Evolutionary conservation across 1,140 invertebrate genomes (phyloP), one percentile per base, ranked within the genome.

Genomic region (Ceratina australensis): DNA sequence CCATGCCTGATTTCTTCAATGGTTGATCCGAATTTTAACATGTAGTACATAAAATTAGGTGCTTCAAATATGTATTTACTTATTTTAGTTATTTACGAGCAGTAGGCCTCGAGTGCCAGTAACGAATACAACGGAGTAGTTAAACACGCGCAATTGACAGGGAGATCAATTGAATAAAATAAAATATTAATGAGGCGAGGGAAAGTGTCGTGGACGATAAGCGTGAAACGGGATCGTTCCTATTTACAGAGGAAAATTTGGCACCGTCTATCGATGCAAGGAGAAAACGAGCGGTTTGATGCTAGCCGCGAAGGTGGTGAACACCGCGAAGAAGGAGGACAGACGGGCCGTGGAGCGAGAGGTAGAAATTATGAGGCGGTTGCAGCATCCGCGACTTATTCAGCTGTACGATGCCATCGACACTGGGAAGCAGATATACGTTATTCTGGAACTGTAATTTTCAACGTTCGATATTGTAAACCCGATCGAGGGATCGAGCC

Each of bases 381-480:
- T 99, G 13, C 97, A 98, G 88, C 98, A 99, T 94, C 97, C 98
- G 8, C 92, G 98, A 80, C 94, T 99, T 13, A 97, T 99, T 84
- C 98, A 99, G 91, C 94, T 99, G 0, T 99, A 99, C 90, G 98
- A 99, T 89, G 98, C 98, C 4, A 99, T 97, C 89, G 98, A 99
- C 89, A 96, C 95, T 88, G 95, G 95, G 79, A 97, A 97, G 92
- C 95, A 96, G 82, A 98, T 99, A 95, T 98, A 97, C 91, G 96
- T 99, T 75, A 95, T 99, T 68, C 94, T 98, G 72, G 98, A 99
- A 95, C 93, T 99, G 98, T 99, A 94, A 97, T 97, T 96, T 15
- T 4, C 2, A 54, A n/a, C 52, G 52, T 28, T n/a, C 28, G 18
- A 59, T 26, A 33, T 18, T 33, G 0, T 18, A 13, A 47, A 10